phyloP scores from a whole-genome alignment of 2,113 vertebrate genomes.

The Bujurquina vittata region DNA sequence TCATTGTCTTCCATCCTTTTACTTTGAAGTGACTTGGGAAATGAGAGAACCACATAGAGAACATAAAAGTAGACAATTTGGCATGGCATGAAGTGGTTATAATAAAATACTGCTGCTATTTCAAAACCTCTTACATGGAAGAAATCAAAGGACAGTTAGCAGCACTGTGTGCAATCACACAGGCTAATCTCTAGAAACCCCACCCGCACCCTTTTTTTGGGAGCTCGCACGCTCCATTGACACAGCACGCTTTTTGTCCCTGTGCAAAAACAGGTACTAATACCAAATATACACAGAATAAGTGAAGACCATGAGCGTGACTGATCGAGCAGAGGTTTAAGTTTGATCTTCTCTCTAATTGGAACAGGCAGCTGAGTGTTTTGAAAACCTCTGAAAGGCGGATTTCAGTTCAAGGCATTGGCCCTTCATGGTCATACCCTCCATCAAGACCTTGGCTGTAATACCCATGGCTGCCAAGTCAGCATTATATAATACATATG shows the following conservation, averaged over 20 bases:
- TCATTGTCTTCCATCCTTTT: conserved; percentile 55
- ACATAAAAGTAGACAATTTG: conserved; percentile 50
- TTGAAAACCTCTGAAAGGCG: conserved; percentile 54
- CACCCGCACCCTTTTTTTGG: not conserved
- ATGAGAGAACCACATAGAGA: not conserved
- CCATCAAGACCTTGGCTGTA: conserved; percentile 65
- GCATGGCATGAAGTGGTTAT: conserved; percentile 49
- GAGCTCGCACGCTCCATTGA: not conserved
- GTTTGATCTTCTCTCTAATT: conserved; percentile 53
- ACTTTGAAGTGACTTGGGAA: conserved; percentile 40
- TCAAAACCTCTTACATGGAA: conserved; percentile 33
- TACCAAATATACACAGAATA: conserved; percentile 35
- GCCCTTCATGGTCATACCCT: conserved; percentile 56
- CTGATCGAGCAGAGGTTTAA: conserved; percentile 9
- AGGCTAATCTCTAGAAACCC: conserved; percentile 32
- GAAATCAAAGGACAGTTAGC: conserved; percentile 56
- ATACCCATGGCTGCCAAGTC: conserved; percentile 58
- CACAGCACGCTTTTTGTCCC: conserved; percentile 14
- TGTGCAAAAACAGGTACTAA: conserved; percentile 19
- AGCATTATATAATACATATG: conserved; percentile 70
- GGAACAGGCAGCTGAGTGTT: conserved; percentile 57
- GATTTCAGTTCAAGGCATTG: conserved; percentile 57
- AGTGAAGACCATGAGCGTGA: not conserved
- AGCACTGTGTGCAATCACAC: conserved; percentile 36
- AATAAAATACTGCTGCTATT: conserved; percentile 24